A percentile compares a stretch with the other conserved stretches of the same genome.
Conservation (phyloP, 2,888 invertebrate genomes). For the Sthenelais limicola region DNA sequence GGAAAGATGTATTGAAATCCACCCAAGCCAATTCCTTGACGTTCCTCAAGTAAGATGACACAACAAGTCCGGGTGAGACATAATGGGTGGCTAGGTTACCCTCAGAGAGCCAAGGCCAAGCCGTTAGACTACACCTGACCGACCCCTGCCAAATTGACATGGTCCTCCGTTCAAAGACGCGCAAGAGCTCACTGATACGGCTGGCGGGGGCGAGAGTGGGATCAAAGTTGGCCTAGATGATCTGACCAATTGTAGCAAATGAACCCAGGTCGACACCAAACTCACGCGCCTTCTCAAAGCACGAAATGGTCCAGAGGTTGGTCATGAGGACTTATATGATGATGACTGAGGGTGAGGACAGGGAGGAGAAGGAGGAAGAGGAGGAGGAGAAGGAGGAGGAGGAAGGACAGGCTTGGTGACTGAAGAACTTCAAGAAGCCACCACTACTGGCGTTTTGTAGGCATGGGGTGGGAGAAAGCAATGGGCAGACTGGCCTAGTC, state of each 20-base stretch:
- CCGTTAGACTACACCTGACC: conserved; percentile 23
- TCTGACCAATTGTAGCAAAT: conserved; percentile 38
- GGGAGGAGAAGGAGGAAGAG: not conserved
- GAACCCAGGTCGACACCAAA: conserved; percentile 25
- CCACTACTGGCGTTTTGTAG: not conserved
- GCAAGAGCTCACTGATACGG: not conserved
- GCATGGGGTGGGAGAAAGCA: not conserved
- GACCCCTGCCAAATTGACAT: conserved; percentile 11
- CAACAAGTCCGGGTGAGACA: no score
- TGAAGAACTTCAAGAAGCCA: not conserved
- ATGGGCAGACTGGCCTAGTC: not conserved
- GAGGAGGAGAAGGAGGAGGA: not conserved
- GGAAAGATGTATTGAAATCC: no score
- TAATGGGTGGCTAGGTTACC: no score
- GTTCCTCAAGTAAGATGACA: no score
- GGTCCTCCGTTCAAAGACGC: not conserved
- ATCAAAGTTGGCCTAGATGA: conserved; percentile 28
- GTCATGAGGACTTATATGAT: not conserved
- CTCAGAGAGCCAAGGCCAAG: no score
- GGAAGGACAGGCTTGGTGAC: not conserved
- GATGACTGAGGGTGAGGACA: not conserved
- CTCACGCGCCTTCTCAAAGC: not conserved
- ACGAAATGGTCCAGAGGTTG: conserved; percentile 10
- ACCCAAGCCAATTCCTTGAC: no score
- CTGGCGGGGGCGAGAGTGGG: not conserved